A percentile compares a stretch with the other conserved stretches of the same genome.
Conservation (phyloP, 2,113 vertebrate species). For the Laticauda colubrina region DNA sequence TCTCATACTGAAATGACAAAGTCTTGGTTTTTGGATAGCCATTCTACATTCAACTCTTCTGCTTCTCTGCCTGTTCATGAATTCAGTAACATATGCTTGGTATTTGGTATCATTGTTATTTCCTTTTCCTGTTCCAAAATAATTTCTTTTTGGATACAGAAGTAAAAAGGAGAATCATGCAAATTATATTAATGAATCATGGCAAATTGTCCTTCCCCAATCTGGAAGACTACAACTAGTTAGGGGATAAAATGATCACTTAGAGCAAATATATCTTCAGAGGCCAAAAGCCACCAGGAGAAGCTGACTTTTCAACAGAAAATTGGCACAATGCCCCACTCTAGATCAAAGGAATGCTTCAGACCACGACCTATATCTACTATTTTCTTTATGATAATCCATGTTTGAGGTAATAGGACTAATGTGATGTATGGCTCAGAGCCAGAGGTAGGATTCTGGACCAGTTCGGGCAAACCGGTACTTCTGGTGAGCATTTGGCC, state of each 20-base stretch:
- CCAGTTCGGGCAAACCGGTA: no score
- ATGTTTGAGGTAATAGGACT: not conserved
- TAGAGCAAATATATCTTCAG: not conserved
- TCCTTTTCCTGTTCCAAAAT: not conserved
- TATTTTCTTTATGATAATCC: not conserved
- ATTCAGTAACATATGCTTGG: not conserved
- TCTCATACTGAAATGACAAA: not conserved
- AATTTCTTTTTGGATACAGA: not conserved
- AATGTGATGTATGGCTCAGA: not conserved
- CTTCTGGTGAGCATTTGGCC: no score
- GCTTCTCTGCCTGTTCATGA: not conserved
- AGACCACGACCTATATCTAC: not conserved
- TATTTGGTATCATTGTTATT: not conserved
- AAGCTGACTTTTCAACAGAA: not conserved
- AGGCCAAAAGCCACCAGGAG: not conserved
- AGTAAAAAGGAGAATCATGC: not conserved
- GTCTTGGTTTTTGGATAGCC: not conserved
- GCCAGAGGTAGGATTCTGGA: no score
- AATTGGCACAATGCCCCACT: not conserved
- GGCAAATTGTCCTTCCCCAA: not conserved
- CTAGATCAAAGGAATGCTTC: not conserved
- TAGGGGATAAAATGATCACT: not conserved
- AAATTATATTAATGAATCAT: not conserved
- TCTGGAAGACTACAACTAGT: not conserved
- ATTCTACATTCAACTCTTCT: not conserved